Evolutionary conservation across 2,888 invertebrate species (phyloP), one percentile per base, ranked within the genome.

Genomic region (Seira ritae): DNA sequence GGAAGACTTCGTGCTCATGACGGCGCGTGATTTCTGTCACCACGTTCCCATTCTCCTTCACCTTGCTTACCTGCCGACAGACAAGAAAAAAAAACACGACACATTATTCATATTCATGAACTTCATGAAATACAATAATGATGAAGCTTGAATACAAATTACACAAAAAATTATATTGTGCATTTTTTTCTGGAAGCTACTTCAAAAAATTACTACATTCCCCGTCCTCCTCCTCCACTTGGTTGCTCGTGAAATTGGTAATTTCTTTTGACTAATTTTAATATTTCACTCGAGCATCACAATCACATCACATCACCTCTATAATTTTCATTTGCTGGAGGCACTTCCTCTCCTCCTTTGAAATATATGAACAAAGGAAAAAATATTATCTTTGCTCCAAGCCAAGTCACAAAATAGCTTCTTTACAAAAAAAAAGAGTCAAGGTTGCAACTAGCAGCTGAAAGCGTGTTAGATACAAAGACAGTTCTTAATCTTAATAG

Each of bases 11-110:
- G 93, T 96, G 96, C 90, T 96, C 95, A 86, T 94, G 94, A 89
- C 94, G 94, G 86, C 94, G 95, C 87, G 89, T 90, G 89, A 86
- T 90, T 92, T 97, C 96, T 8, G 96, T 97, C 88, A 96, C 94
- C 89, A 97, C 93, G 86, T 95, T 94, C 42, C 97, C 97, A 92
- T 96, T 96, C 46, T 95, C 93, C 88, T 94, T 94, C 69, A 95
- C 92, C 68, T 95, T 94, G 90, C 95, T 95, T 85, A 94, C 92
- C 91, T 96, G 68, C 6, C n/a, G n/a, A n/a, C n/a, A n/a, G n/a
- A n/a, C n/a, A 37, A 20, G 42, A 23, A 79, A 75, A 76, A 2
- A 67, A 65, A 37, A 50, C 68, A 23, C 12, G 42, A 8, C n/a
- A 68, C 8, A 68, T 68, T 68, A 65, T 10, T 19, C 10, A 46